These are phyloP conservation scores for Cheilosia vulpina DNA, from an alignment of 2,888 invertebrate species.

Conservation along the genomic window DNA sequence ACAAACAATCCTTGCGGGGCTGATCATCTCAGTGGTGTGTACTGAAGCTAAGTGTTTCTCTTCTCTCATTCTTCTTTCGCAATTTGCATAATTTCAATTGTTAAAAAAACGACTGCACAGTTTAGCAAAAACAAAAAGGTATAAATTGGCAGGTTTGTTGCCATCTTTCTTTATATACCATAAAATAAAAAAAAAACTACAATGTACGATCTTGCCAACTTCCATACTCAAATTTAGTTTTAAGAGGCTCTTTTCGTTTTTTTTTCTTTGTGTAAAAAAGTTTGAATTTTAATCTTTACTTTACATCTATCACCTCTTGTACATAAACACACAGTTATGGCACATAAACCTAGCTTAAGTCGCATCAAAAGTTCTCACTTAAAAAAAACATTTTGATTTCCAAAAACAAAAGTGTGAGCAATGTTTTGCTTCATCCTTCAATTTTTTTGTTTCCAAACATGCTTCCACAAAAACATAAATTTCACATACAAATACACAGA, in stretches of 20 bases:
- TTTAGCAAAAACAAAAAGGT: no score
- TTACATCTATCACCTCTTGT: constrained; percentile 21
- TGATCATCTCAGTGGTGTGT: no score
- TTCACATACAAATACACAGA: constrained; percentile 37
- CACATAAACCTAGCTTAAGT: constrained; percentile 22
- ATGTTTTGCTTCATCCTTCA: constrained; percentile 9
- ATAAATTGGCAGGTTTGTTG: no score
- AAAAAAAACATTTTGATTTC: constrained; percentile 11
- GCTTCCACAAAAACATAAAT: constrained; percentile 36
- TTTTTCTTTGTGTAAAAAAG: constrained; percentile 2
- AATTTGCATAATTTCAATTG: no score
- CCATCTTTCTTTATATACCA: neutral
- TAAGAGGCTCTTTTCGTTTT: neutral
- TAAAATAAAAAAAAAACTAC: neutral
- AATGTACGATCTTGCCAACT: neutral
- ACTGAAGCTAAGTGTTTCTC: no score
- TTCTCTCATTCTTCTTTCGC: no score
- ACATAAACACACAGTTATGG: constrained; percentile 10
- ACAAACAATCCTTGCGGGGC: no score
- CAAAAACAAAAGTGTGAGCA: constrained; percentile 23
- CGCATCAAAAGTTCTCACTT: constrained; percentile 10
- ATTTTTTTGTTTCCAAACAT: neutral
- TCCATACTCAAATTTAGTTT: neutral
- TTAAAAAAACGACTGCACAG: no score
- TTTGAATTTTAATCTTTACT: neutral